Evolutionary conservation across 1,140 invertebrate species (phyloP).

Genomic region (Pachypsylla venusta): DNA sequence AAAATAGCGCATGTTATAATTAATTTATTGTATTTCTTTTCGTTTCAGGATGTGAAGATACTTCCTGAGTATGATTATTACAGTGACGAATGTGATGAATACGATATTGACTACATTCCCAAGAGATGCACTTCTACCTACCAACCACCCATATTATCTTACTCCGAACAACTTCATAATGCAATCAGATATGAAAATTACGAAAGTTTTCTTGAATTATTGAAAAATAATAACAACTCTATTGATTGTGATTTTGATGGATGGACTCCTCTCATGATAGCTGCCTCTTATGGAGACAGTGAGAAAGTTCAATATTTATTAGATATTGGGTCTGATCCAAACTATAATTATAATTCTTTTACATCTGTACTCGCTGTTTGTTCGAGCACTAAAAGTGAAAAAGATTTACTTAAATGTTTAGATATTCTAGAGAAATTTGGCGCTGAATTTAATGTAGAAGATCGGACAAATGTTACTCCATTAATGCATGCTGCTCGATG

Average conservation of each 20-base stretch:
- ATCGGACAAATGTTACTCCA: not conserved
- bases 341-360: conserved; percentile 1
- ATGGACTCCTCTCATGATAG: not conserved
- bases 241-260: conserved; percentile 4
- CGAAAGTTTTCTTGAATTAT: not conserved
- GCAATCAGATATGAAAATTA: not conserved
- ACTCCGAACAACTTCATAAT: not conserved
- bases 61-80: too few relatives aligned
- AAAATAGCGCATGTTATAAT: too few relatives aligned
- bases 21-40: too few relatives aligned
- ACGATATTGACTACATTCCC: too few relatives aligned
- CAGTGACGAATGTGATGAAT: too few relatives aligned
- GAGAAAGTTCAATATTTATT: conserved; percentile 2
- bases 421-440: not conserved
- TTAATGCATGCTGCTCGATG: not conserved
- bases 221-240: not conserved
- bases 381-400: not conserved
- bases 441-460: not conserved
- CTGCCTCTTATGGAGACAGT: not conserved
- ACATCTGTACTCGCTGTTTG: not conserved
- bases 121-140: too few relatives aligned
- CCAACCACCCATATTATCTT: too few relatives aligned
- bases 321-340: conserved; percentile 4
- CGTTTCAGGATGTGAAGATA: too few relatives aligned
- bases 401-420: not conserved